These are phyloP conservation scores for Amazonetta brasiliensis DNA, from an alignment of 2,797 vertebrate genomes.

Conservation along the genomic window DNA sequence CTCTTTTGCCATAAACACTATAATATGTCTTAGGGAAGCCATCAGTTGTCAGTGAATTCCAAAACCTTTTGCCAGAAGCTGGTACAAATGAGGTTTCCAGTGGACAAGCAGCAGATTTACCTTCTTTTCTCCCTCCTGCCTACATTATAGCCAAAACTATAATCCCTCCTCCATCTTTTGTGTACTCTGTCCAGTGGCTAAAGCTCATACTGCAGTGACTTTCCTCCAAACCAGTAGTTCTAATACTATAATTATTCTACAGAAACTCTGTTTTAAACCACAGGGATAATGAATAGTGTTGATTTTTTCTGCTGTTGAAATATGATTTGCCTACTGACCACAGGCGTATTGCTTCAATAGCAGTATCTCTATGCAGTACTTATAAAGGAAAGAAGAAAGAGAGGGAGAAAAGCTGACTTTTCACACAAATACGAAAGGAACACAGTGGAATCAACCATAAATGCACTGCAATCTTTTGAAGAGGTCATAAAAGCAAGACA, in stretches of 20 bases:
- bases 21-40: background rate
- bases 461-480: background rate
- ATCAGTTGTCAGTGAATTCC: background rate
- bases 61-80: background rate
- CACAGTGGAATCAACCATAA: background rate
- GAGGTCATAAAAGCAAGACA: background rate
- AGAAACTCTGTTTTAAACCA: slow-evolving; percentile 35
- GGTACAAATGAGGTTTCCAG: background rate
- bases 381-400: background rate
- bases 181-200: slow-evolving; percentile 29
- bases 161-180: background rate
- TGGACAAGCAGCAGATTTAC: background rate
- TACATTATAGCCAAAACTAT: background rate
- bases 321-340: slow-evolving; percentile 49
- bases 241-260: slow-evolving; percentile 44
- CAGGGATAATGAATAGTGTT: slow-evolving; percentile 52
- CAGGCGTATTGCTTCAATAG: background rate
- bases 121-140: background rate
- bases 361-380: background rate
- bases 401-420: background rate
- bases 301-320: background rate
- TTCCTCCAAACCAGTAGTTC: background rate
- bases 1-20: background rate
- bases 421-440: background rate
- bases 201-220: background rate